A percentile compares a stretch with the other conserved stretches of the same genome.
phyloP scores from a whole-genome alignment of 2,113 vertebrate species.

The Trematocara stigmaticum region DNA sequence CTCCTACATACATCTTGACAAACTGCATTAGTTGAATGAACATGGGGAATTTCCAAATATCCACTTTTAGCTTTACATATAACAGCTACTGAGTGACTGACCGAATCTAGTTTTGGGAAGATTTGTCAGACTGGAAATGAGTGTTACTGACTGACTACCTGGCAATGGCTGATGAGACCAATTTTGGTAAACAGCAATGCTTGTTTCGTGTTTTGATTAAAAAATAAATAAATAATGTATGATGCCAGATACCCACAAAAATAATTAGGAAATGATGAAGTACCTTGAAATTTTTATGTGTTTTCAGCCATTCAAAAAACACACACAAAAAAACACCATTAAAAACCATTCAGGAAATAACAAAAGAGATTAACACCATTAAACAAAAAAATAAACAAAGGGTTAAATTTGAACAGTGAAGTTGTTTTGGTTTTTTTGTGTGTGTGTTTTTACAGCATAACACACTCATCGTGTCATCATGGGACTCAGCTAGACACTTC shows the following conservation, averaged over 20 bases:
- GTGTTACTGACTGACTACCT: not conserved
- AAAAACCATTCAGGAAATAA: not conserved
- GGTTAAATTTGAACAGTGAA: not conserved
- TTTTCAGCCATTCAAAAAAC: not conserved
- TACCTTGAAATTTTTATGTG: not conserved
- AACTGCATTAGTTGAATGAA: not conserved
- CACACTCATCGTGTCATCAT: slow-evolving; percentile 37
- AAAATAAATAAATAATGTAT: fast-evolving
- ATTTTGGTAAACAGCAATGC: not conserved
- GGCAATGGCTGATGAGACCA: not conserved
- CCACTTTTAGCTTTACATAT: slow-evolving; percentile 35
- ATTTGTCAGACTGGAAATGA: not conserved
- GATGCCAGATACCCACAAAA: not conserved
- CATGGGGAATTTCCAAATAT: slow-evolving; percentile 61
- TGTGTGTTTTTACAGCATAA: not conserved
- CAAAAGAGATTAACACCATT: not conserved
- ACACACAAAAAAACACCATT: fast-evolving
- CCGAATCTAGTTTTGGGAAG: not conserved
- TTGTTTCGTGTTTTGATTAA: not conserved
- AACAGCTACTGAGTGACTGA: not conserved
- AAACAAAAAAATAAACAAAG: not conserved
- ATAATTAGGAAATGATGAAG: not conserved
- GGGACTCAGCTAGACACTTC: slow-evolving; percentile 41
- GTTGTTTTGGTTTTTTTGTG: not conserved
- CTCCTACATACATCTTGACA: slow-evolving; percentile 41